Evolutionary conservation across 2,113 vertebrate genomes (phyloP), one percentile per base, ranked within the genome.

Genomic region (Bagarius yarrelli): DNA sequence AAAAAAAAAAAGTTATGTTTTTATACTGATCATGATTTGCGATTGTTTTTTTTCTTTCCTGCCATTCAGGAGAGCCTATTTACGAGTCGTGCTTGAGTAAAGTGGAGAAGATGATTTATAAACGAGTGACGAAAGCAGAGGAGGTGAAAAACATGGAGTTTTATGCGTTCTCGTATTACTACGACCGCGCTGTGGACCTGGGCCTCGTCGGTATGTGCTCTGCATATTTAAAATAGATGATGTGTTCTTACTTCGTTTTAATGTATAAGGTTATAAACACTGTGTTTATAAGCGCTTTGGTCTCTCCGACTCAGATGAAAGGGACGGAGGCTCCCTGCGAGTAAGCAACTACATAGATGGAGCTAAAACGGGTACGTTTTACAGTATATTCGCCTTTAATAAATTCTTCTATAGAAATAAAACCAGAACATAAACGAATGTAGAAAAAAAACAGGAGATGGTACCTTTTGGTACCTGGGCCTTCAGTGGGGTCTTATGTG

Each of bases 151-250:
- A 92, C 13, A 67, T 94, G 79, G 91, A 95, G 40, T 97, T 99
- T 83, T 98, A 97, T 63, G 95, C 95, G 3, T 98, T 98, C 87
- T 97, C 96, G 67, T 99, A 95, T 88, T 99, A 98, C 87, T 96
- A 97, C 1, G 95, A 98, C 86, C 91, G 92, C 11, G 97, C 95
- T 0, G 94, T 94, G 53, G 93, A 95, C 30, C 90, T 95, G 21
- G 91, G 92, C 0, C 88, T 94, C 80, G 94, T 99, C 72, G 96
- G 96, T 98, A 93, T 0, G 72, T 13, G 15, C 78, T n/a, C 12
- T 47, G 9, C 2, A n/a, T 59, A 25, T 47, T n/a, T 44, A 13
- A 18, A 50, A 34, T 12, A 19, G 6, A 27, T 69, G 25, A 75
- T 55, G 25, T 52, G 4, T 56, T 55, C 36, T 34, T 34, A 60